A percentile compares a stretch with the other conserved stretches of the same genome.
Conservation (phyloP, 2,888 invertebrate genomes). For the Colostygia pectinataria region DNA sequence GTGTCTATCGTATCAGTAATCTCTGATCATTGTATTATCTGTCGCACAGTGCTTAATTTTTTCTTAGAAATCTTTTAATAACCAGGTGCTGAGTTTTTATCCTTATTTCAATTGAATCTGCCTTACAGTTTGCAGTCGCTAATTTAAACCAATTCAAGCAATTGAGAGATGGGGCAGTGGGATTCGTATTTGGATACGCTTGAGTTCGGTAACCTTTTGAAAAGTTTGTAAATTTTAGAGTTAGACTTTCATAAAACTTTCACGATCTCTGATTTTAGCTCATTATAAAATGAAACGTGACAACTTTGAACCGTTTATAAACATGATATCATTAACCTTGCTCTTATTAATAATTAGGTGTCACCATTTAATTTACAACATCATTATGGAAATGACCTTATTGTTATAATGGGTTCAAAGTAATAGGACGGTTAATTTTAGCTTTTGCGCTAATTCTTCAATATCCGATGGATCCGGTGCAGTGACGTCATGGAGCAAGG, state of each 20-base stretch:
- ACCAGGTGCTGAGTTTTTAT: slow-evolving; percentile 42
- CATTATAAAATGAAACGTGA: slow-evolving; percentile 16
- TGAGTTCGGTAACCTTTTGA: slow-evolving; percentile 29
- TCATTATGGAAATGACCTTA: slow-evolving; percentile 43
- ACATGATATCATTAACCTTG: slow-evolving; percentile 45
- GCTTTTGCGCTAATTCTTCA: slow-evolving; percentile 27
- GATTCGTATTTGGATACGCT: slow-evolving; percentile 23
- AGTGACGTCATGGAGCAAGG: slow-evolving; percentile 25
- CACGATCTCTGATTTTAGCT: slow-evolving; percentile 14
- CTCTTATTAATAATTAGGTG: slow-evolving; percentile 55
- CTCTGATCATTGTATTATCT: slow-evolving; percentile 7
- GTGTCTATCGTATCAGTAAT: slow-evolving; percentile 4
- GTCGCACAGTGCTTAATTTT: slow-evolving; percentile 11
- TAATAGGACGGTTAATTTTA: slow-evolving; percentile 39
- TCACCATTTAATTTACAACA: slow-evolving; percentile 46
- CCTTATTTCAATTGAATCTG: slow-evolving; percentile 52
- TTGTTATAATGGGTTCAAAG: slow-evolving; percentile 29
- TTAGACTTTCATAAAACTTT: slow-evolving; percentile 5
- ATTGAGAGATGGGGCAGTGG: slow-evolving; percentile 54
- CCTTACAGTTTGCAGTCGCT: slow-evolving; percentile 47
- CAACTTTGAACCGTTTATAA: slow-evolving; percentile 12
- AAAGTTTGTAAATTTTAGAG: not conserved
- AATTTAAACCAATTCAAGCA: slow-evolving; percentile 74
- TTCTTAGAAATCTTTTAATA: slow-evolving; percentile 34
- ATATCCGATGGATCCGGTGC: slow-evolving; percentile 28